These are phyloP conservation scores for Esox masquinongy DNA, from an alignment of 2,797 vertebrate species.

Conservation along the genomic window DNA sequence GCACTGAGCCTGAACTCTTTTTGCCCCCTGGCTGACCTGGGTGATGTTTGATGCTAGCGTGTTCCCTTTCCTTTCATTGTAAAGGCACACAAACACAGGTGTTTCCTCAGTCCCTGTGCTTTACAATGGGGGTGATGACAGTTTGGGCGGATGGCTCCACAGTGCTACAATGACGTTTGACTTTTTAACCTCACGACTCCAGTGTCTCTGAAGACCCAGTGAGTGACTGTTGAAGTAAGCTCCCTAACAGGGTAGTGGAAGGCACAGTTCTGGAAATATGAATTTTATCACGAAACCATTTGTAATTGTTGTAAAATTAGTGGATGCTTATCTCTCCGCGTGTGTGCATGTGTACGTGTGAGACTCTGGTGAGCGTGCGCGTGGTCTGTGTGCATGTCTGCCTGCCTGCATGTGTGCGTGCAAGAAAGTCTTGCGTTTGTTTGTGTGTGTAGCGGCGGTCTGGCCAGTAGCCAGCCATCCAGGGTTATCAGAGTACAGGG, in stretches of 20 bases:
- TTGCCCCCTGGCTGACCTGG: slow-evolving; percentile 1
- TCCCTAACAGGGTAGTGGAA: not conserved
- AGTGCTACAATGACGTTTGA: slow-evolving; percentile 52
- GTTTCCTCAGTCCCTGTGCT: slow-evolving; percentile 54
- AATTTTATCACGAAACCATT: not conserved
- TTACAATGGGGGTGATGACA: slow-evolving; percentile 56
- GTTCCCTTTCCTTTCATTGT: not conserved
- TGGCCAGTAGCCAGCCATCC: slow-evolving; percentile 6
- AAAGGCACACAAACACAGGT: slow-evolving; percentile 56
- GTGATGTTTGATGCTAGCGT: slow-evolving; percentile 1
- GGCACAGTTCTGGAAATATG: not conserved
- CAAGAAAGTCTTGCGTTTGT: slow-evolving; percentile 8
- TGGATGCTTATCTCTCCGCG: not conserved
- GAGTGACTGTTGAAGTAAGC: not conserved
- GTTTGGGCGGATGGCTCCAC: slow-evolving; percentile 48
- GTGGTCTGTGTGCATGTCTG: slow-evolving; percentile 17
- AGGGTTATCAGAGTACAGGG: slow-evolving; percentile 11
- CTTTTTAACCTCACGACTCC: slow-evolving; percentile 51
- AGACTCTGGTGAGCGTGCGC: not conserved
- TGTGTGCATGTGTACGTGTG: slow-evolving; percentile 19
- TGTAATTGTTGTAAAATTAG: not conserved
- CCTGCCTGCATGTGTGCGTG: slow-evolving; percentile 31
- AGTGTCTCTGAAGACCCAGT: slow-evolving; percentile 11
- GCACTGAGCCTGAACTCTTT: slow-evolving; percentile 1
- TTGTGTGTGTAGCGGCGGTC: slow-evolving; percentile 33